Evolutionary conservation across 2,113 vertebrate genomes (phyloP).

Genomic region (Brachypodius melanocephalos): DNA sequence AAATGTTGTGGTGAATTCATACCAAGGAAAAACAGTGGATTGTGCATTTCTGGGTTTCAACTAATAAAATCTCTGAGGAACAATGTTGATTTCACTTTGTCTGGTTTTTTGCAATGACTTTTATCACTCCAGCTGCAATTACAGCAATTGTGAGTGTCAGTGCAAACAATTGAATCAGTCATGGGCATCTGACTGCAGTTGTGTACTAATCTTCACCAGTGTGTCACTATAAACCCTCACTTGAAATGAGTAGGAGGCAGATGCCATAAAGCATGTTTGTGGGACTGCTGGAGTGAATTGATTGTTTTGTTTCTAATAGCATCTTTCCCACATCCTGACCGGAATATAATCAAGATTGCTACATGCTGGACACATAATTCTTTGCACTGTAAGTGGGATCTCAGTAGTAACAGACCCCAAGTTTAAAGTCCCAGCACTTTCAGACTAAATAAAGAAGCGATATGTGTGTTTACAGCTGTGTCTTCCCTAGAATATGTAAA

Average conservation of each 20-base stretch:
- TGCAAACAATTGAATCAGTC: slow-evolving; percentile 57
- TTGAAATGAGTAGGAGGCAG: slow-evolving; percentile 49
- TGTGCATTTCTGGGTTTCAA: slow-evolving; percentile 14
- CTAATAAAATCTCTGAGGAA: slow-evolving; percentile 60
- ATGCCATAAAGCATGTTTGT: slow-evolving; percentile 59
- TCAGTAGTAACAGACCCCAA: background rate
- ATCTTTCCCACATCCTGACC: slow-evolving; percentile 60
- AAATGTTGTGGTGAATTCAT: background rate
- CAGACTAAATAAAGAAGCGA: background rate
- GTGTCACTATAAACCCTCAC: slow-evolving; percentile 55
- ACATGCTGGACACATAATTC: slow-evolving; percentile 41
- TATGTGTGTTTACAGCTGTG: background rate
- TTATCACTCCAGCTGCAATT: slow-evolving; percentile 41
- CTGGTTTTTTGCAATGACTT: slow-evolving; percentile 30
- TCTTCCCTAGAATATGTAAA: slow-evolving; percentile 4
- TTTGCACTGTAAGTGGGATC: slow-evolving; percentile 25
- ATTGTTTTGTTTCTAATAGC: slow-evolving; percentile 65
- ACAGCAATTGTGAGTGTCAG: slow-evolving; percentile 52
- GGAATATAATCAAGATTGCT: slow-evolving; percentile 59
- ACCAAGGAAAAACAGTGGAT: background rate
- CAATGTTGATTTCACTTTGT: slow-evolving; percentile 53
- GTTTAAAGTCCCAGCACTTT: slow-evolving; percentile 2
- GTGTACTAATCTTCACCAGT: slow-evolving; percentile 58
- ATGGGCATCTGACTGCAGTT: slow-evolving; percentile 58
- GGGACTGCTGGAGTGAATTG: slow-evolving; percentile 47